Evolutionary conservation across 2,888 invertebrate genomes (phyloP), one percentile per base, ranked within the genome.

Genomic region (Watsonalla binaria): DNA sequence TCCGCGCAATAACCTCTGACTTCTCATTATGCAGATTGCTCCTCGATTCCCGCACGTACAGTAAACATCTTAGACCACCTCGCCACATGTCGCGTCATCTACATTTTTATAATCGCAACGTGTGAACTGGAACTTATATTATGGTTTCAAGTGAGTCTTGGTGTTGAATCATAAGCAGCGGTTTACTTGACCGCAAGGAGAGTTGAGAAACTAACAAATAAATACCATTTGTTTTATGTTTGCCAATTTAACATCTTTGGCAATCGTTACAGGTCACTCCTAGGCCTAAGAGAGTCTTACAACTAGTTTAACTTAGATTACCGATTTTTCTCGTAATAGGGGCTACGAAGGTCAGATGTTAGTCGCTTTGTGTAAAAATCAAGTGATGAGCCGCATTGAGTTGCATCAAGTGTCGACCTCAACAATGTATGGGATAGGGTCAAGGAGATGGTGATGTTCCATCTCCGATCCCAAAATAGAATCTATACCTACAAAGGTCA

Each of bases 11-110:
- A 87, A 84, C 84, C 82, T 72, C 77, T 68, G 82, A 78, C 82
- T 81, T 77, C 81, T 86, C 81, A 88, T 89, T 89, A 89, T 88
- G 89, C 80, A 89, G 82, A 90, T 88, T 85, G 80, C 82, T 74
- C 63, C 72, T 71, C 78, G 73, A 71, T 77, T 75, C 81, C 72
- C 78, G 75, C 78, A 79, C 64, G 70, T 79, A 80, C 73, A 79
- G 81, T 82, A 80, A 79, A 77, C 79, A 76, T 80, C 81, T 81
- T 76, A 65, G 58, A 59, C 59, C 58, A 61, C 52, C 50, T 57
- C 24, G 33, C 39, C 46, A 47, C 47, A 47, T 6, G 42, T 42
- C 42, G 47, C 54, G n/a, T 58, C 49, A 55, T 58, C 54, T 63
- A 60, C 57, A 55, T 58, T 64, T 58, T 61, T 65, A 62, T 51